These are phyloP conservation scores for Epizoanthus rinbou DNA, from an alignment of 92 coral and sea anemone genomes.

Conservation along the genomic window DNA sequence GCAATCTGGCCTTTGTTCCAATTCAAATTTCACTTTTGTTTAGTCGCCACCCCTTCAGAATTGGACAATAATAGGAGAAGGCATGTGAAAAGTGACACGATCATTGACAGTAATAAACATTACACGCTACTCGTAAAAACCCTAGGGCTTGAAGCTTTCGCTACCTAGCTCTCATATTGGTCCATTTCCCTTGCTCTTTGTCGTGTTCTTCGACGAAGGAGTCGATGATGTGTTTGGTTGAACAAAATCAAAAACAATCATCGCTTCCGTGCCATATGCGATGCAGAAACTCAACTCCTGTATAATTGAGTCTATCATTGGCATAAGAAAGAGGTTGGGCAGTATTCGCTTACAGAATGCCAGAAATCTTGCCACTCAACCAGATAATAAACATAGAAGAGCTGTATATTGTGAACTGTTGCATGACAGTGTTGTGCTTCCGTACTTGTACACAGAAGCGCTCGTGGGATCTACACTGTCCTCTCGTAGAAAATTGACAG, in stretches of 20 bases:
- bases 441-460: slow-evolving; percentile 8
- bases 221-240: background rate
- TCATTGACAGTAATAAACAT: slow-evolving; percentile 39
- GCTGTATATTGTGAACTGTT: background rate
- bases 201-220: background rate
- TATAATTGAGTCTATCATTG: slow-evolving; percentile 71
- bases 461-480: slow-evolving; percentile 1
- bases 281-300: slow-evolving; percentile 44
- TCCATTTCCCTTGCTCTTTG: slow-evolving; percentile 6
- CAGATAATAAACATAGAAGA: slow-evolving; percentile 17
- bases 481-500: slow-evolving; percentile 44
- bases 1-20: slow-evolving; percentile 75
- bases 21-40: slow-evolving; percentile 77
- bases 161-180: slow-evolving; percentile 5
- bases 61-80: slow-evolving; percentile 56
- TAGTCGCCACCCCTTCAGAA: slow-evolving; percentile 59
- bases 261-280: slow-evolving; percentile 68
- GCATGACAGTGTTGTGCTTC: background rate
- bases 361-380: slow-evolving; percentile 43
- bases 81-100: slow-evolving; percentile 64
- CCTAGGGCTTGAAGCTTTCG: slow-evolving; percentile 27
- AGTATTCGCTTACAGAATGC: slow-evolving; percentile 70
- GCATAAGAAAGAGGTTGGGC: slow-evolving; percentile 60
- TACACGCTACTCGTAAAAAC: slow-evolving; percentile 38
- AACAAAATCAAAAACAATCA: background rate